These are phyloP conservation scores for Gonocerus acuteangulatus DNA, from an alignment of 2,888 invertebrate genomes.

Conservation along the genomic window DNA sequence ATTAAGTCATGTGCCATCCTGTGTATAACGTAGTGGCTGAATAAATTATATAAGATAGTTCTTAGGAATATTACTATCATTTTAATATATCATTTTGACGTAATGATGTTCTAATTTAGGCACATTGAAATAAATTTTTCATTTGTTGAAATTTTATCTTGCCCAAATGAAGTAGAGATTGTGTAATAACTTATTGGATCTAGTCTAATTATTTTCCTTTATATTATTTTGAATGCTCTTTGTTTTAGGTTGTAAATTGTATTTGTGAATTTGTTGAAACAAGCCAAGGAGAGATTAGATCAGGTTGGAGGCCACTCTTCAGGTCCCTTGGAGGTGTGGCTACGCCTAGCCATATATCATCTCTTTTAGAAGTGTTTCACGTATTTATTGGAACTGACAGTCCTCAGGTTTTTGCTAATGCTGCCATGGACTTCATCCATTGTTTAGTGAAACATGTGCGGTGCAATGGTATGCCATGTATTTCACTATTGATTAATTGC, in stretches of 20 bases:
- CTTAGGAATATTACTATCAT: too few relatives aligned
- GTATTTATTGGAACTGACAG: slow-evolving; percentile 90
- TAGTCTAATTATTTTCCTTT: background rate
- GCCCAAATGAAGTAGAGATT: too few relatives aligned
- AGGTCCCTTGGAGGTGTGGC: slow-evolving; percentile 80
- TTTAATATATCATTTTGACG: too few relatives aligned
- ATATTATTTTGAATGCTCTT: too few relatives aligned
- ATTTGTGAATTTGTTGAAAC: slow-evolving; percentile 94
- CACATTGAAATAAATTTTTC: too few relatives aligned
- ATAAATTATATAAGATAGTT: too few relatives aligned
- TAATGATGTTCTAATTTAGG: too few relatives aligned
- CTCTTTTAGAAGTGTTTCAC: slow-evolving; percentile 83
- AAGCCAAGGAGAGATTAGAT: slow-evolving; percentile 83
- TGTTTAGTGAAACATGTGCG: slow-evolving; percentile 75
- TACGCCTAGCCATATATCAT: slow-evolving; percentile 58
- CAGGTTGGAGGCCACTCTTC: slow-evolving; percentile 93
- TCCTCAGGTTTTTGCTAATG: slow-evolving; percentile 86
- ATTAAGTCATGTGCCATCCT: too few relatives aligned
- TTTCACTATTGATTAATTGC: background rate
- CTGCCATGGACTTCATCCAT: slow-evolving; percentile 85
- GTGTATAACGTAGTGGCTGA: too few relatives aligned
- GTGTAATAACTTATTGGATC: background rate
- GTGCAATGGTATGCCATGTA: slow-evolving; percentile 45
- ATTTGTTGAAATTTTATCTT: too few relatives aligned
- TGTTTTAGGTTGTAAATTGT: slow-evolving; percentile 81